phyloP scores from a whole-genome alignment of 2,113 vertebrate genomes.

The Lepus europaeus region DNA sequence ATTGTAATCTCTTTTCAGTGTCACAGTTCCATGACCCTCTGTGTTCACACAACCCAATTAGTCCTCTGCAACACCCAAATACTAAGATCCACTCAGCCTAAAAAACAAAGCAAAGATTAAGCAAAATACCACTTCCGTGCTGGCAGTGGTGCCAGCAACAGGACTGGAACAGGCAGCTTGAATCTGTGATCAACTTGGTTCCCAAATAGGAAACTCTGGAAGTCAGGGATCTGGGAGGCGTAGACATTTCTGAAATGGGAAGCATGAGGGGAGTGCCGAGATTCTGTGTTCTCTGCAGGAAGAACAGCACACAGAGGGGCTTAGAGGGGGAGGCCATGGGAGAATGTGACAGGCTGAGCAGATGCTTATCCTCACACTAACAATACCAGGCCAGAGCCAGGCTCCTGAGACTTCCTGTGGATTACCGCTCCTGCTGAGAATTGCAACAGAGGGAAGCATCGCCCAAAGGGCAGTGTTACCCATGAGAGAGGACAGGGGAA shows the following conservation, averaged over 20 bases:
- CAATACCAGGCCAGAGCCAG: not conserved
- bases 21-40: not conserved
- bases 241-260: not conserved
- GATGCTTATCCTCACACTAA: no score
- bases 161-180: not conserved
- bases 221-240: not conserved
- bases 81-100: not conserved
- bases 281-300: no score
- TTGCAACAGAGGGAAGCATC: not conserved
- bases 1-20: not conserved
- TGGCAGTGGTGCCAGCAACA: not conserved
- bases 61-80: not conserved
- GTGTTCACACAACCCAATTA: not conserved
- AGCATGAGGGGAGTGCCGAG: not conserved
- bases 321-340: not conserved
- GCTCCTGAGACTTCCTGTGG: not conserved
- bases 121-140: not conserved
- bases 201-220: not conserved
- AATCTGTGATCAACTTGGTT: not conserved
- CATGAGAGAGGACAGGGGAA: not conserved
- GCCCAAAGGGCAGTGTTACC: not conserved
- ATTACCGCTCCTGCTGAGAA: not conserved
- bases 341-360: not conserved
- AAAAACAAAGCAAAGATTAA: not conserved
- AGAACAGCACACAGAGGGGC: not conserved